phyloP scores from a whole-genome alignment of 2,797 vertebrate species.

The Lagodon rhomboides region DNA sequence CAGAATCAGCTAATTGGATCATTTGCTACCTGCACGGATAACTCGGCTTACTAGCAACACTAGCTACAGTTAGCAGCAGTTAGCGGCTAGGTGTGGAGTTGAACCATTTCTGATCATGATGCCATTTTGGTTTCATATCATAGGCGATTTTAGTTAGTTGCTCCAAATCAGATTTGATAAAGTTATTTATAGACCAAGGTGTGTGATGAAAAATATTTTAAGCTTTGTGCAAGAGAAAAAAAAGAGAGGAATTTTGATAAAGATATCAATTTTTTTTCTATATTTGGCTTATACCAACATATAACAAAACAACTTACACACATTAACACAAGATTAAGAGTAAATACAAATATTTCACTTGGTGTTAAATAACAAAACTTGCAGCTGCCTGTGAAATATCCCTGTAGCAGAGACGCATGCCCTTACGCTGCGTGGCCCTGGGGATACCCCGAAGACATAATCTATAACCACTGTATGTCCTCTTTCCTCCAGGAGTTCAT shows the following conservation, averaged over 20 bases:
- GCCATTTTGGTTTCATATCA: not conserved
- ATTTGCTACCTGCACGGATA: too few species aligned
- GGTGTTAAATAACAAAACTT: not conserved
- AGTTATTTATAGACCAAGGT: not conserved
- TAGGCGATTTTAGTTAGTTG: not conserved
- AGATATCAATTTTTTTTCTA: too few species aligned
- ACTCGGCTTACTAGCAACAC: too few species aligned
- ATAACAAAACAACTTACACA: not conserved
- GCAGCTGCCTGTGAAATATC: too few species aligned
- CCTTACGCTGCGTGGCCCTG: not conserved
- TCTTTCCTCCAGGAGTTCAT: slow-evolving; percentile 79
- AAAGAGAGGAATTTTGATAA: too few species aligned
- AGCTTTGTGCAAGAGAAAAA: not conserved
- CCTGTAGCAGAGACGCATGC: not conserved
- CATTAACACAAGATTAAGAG: too few species aligned
- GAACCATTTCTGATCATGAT: not conserved
- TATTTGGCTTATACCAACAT: too few species aligned
- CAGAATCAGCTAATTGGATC: too few species aligned
- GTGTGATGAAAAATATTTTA: not conserved
- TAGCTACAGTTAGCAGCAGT: too few species aligned
- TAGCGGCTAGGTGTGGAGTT: too few species aligned
- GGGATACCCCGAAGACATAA: not conserved
- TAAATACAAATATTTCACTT: not conserved
- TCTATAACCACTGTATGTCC: not conserved
- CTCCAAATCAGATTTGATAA: not conserved